These are phyloP conservation scores for Champsocephalus gunnari DNA, from an alignment of 2,797 vertebrate genomes.

Conservation along the genomic window DNA sequence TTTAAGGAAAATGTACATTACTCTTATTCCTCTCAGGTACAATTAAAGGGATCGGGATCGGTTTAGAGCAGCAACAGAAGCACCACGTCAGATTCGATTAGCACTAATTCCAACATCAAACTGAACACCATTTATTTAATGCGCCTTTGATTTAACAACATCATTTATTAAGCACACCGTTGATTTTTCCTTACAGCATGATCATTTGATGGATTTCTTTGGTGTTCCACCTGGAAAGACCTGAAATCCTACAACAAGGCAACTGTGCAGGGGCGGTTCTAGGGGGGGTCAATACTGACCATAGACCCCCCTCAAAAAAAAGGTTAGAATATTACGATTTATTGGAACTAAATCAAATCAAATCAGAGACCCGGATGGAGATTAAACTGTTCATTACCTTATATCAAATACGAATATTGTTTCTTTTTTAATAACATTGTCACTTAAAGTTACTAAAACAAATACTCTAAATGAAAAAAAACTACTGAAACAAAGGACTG, in stretches of 20 bases:
- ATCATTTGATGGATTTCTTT: constrained; percentile 72
- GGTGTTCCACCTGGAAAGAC: constrained; percentile 36
- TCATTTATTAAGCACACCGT: constrained; percentile 74
- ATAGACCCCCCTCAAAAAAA: no score
- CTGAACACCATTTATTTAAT: constrained; percentile 69
- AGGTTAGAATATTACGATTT: no score
- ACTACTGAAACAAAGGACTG: no score
- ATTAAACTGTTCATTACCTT: no score
- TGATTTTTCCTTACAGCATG: constrained; percentile 72
- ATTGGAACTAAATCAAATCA: no score
- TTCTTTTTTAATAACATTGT: no score
- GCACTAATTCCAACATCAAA: constrained; percentile 61
- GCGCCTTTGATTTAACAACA: constrained; percentile 69
- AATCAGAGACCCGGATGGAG: no score
- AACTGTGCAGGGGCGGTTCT: neutral
- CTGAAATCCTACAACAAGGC: constrained; percentile 26
- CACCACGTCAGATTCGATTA: constrained; percentile 71
- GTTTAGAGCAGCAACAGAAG: constrained; percentile 48
- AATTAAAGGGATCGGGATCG: constrained; percentile 58
- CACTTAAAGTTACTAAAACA: no score
- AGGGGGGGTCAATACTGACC: no score
- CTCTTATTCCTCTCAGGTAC: constrained; percentile 43
- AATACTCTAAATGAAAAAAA: no score
- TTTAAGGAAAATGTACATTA: constrained; percentile 38
- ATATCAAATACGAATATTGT: no score